Base-by-base conservation (phyloP, 2,113 vertebrate genomes). In the Corapipo altera region DNA sequence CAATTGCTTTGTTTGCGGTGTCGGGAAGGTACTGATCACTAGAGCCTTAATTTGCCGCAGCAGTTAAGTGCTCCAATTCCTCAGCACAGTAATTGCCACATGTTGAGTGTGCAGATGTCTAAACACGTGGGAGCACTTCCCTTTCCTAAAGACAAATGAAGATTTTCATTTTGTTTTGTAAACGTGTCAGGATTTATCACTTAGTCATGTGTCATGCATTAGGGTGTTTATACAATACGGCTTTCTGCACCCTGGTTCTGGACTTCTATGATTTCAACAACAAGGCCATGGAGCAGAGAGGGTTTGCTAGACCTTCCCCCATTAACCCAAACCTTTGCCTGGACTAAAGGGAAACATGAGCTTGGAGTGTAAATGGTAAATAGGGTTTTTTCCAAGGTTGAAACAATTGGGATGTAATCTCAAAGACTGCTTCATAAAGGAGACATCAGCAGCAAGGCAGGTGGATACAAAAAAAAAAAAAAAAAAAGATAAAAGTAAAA, bases 151-250 rank as follows among this genome's bases (percentile, higher is more conserved):
- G 95, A 98, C 97, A 97, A 97, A 98, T 96, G 97, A 96, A 97
- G 94, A 97, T 97, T 98, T 97, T 97, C 96, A 91, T 97, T 97
- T 97, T 98, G 95, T 98, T 98, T 98, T 97, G 97, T 98, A 97
- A 98, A 98, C 70, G 94, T 98, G 97, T 98, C 97, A 98, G 98
- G 97, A 98, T 97, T 97, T 96, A 97, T 97, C 98, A 98, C 96
- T 96, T 97, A 97, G 96, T 97, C 97, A 95, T 98, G 97, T 96
- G 97, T 97, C 97, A 96, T 96, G 89, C 96, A 95, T 98, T 97
- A 96, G 95, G 91, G 89, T 97, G 98, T 98, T 98, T 99, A 98
- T 97, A 98, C 98, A 98, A 98, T 96, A 95, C 78, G 72, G 93
- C 96, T 97, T 97, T 97, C 96, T 35, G 86, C 96, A 92, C 96